phyloP scores from a whole-genome alignment of 2,113 vertebrate species.

The Xiphophorus hellerii region DNA sequence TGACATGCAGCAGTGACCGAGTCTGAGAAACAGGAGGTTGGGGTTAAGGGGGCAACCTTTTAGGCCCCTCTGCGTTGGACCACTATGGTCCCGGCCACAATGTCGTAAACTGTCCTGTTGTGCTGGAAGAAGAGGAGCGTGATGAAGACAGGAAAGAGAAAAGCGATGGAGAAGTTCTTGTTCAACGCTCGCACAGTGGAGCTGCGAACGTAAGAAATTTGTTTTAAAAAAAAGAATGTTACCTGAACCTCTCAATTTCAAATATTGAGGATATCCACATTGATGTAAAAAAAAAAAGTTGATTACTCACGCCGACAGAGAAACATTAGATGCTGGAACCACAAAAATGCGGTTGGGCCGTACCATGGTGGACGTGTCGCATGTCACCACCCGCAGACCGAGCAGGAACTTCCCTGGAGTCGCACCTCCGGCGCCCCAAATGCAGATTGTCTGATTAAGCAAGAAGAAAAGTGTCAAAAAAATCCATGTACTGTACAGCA shows the following conservation, averaged over 20 bases:
- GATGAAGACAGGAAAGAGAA: conserved; percentile 95
- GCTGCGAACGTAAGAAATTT: conserved; percentile 66
- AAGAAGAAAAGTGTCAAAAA: conserved; percentile 1
- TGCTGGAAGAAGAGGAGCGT: conserved; percentile 96
- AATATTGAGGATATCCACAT: background rate
- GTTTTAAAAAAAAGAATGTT: no score
- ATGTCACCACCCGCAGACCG: conserved; percentile 91
- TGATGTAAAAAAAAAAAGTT: background rate
- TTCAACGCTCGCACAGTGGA: conserved; percentile 93
- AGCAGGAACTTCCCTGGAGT: conserved; percentile 96
- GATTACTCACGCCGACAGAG: conserved; percentile 91
- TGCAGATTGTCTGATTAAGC: conserved; percentile 88
- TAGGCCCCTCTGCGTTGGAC: conserved; percentile 88
- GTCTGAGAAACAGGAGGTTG: background rate
- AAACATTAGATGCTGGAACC: conserved; percentile 91
- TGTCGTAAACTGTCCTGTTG: conserved; percentile 96
- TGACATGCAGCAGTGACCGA: background rate
- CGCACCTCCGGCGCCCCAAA: conserved; percentile 95
- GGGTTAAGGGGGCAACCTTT: conserved; percentile 69
- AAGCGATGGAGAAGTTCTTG: conserved; percentile 98
- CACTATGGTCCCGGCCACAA: conserved; percentile 95
- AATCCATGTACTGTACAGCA: background rate
- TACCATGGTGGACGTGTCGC: conserved; percentile 89
- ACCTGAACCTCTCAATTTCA: background rate
- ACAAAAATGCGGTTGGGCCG: conserved; percentile 92